phyloP scores from a whole-genome alignment of 2,888 invertebrate species.

The Drosophila mimica region DNA sequence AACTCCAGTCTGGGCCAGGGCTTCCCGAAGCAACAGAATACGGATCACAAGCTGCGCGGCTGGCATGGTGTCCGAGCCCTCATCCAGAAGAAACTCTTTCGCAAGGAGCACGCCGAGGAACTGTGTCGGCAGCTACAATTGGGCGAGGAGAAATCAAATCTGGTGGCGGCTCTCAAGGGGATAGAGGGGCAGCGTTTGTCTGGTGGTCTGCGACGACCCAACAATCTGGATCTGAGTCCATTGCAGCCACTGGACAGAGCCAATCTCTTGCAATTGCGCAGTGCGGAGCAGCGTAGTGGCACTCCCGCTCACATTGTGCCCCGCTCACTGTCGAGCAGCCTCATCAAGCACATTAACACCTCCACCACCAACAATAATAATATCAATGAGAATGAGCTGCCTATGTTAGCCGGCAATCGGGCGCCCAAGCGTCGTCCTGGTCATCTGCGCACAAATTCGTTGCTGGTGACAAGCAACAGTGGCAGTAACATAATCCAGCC shows the following conservation, averaged over 20 bases:
- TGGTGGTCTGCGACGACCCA: constrained; percentile 71
- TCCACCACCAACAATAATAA: constrained; percentile 44
- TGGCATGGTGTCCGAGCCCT: constrained; percentile 85
- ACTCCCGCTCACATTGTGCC: constrained; percentile 81
- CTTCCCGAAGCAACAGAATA: constrained; percentile 85
- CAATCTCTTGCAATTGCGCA: constrained; percentile 61
- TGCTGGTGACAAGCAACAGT: constrained; percentile 57
- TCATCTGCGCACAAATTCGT: constrained; percentile 71
- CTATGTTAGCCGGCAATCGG: constrained; percentile 46
- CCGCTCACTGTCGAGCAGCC: constrained; percentile 77
- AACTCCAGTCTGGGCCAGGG: constrained; percentile 83
- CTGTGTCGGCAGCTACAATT: constrained; percentile 66
- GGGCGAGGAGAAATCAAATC: constrained; percentile 84
- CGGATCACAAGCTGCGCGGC: constrained; percentile 83
- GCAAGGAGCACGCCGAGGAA: constrained; percentile 75
- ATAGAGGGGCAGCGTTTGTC: constrained; percentile 42
- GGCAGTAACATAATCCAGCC: constrained; percentile 31
- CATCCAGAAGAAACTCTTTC: constrained; percentile 85
- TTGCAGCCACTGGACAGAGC: constrained; percentile 39
- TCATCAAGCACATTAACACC: constrained; percentile 70
- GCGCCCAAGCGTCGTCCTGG: constrained; percentile 65
- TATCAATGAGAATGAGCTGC: constrained; percentile 67
- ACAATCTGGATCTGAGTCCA: constrained; percentile 83
- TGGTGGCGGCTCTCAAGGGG: constrained; percentile 77
- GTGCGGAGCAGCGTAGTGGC: constrained; percentile 68